Evolutionary conservation across 2,888 invertebrate species (phyloP).

Genomic region (Pyralis farinalis): DNA sequence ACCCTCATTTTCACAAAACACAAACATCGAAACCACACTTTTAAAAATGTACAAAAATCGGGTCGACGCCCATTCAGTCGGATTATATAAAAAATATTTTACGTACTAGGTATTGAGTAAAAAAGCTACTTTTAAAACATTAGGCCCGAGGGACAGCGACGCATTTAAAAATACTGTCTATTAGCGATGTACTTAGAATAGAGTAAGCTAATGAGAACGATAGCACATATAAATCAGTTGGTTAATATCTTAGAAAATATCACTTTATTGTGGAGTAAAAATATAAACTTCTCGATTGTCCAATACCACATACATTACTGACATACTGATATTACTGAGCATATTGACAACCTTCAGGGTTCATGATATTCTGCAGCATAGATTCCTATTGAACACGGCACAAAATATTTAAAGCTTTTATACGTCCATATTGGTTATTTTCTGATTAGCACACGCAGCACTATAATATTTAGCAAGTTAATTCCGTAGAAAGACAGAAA

Average conservation of each 20-base stretch:
- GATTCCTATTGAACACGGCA: background rate
- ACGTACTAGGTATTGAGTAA: slow-evolving; percentile 50
- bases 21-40: slow-evolving; percentile 16
- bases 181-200: slow-evolving; percentile 51
- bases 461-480: no score
- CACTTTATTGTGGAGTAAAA: slow-evolving; percentile 41
- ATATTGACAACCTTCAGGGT: slow-evolving; percentile 17
- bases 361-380: no score
- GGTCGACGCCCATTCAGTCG: slow-evolving; percentile 47
- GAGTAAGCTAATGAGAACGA: slow-evolving; percentile 46
- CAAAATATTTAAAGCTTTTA: no score
- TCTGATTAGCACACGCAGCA: no score
- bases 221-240: slow-evolving; percentile 42
- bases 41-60: slow-evolving; percentile 22
- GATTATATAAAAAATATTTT: slow-evolving; percentile 27
- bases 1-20: slow-evolving; percentile 12
- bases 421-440: no score
- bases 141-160: slow-evolving; percentile 51
- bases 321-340: slow-evolving; percentile 18
- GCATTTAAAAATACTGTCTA: slow-evolving; percentile 64
- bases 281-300: slow-evolving; percentile 27
- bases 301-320: slow-evolving; percentile 15
- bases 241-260: slow-evolving; percentile 71
- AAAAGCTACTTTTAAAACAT: slow-evolving; percentile 68
- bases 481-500: no score